These are phyloP conservation scores for Anticlea derivata DNA, from an alignment of 2,888 invertebrate genomes.

Conservation along the genomic window DNA sequence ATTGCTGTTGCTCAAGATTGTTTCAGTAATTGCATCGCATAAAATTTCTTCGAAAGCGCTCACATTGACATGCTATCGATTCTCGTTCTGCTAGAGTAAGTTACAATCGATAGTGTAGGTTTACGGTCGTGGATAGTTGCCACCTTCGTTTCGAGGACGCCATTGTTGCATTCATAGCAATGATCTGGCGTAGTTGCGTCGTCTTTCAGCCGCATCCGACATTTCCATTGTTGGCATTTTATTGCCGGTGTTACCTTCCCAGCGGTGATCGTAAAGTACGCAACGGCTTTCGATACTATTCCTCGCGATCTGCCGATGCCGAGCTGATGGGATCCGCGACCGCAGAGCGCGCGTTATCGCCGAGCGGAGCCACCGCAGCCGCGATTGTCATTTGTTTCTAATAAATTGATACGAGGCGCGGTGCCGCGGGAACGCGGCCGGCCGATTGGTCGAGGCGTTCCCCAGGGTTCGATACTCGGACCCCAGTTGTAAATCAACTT, in stretches of 20 bases:
- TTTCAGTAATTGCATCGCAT: slow-evolving; percentile 43
- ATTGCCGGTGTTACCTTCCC: slow-evolving; percentile 81
- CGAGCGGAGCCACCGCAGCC: slow-evolving; percentile 76
- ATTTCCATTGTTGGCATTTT: slow-evolving; percentile 82
- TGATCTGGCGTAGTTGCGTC: slow-evolving; percentile 75
- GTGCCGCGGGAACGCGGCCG: slow-evolving; percentile 51
- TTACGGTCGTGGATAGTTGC: slow-evolving; percentile 75
- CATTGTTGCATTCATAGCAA: slow-evolving; percentile 81
- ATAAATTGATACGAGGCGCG: slow-evolving; percentile 80
- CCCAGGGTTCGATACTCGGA: slow-evolving; percentile 72
- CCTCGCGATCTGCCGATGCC: slow-evolving; percentile 56
- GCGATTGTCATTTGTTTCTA: slow-evolving; percentile 80
- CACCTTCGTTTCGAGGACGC: slow-evolving; percentile 75
- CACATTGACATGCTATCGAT: slow-evolving; percentile 37
- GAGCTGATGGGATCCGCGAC: slow-evolving; percentile 73
- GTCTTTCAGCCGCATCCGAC: slow-evolving; percentile 78
- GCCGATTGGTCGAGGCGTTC: slow-evolving; percentile 76
- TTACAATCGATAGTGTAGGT: slow-evolving; percentile 61
- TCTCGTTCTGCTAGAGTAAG: slow-evolving; percentile 38
- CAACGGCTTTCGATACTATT: slow-evolving; percentile 76
- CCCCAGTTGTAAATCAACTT: slow-evolving; percentile 82
- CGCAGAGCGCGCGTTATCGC: slow-evolving; percentile 74
- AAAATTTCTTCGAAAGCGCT: slow-evolving; percentile 43
- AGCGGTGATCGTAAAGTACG: slow-evolving; percentile 77
- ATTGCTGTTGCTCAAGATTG: slow-evolving; percentile 30